Evolutionary conservation across 2,113 vertebrate genomes (phyloP), one percentile per base, ranked within the genome.

Genomic region (Peromyscus maniculatus): DNA sequence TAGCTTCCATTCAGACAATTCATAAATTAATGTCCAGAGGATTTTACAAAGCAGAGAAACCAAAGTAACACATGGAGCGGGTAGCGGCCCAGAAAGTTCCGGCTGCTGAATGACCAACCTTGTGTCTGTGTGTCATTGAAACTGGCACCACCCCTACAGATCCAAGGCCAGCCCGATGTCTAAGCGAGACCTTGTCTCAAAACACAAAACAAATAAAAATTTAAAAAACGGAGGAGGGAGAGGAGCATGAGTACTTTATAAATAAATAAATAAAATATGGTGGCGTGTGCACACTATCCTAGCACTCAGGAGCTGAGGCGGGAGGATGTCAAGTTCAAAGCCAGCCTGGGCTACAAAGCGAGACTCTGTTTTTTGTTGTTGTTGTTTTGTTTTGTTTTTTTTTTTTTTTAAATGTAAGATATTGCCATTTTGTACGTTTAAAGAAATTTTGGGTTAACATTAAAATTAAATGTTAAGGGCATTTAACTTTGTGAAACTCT

Each of bases 401-500:
- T 43, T 74, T 74, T 19, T 21, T 46, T 5, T 77, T 46, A 28
- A 43, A 78, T 11, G 62, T 80, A 57, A 91, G 80, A 82, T 67
- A 77, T 64, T 87, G 15, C 46, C 66, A 93, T 91, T 95, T 89
- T 66, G 17, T 92, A 86, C 28, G 66, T 36, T 57, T 0, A 89
- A 80, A 92, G 87, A 31, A 57, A 72, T 39, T 11, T 74, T 91
- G 95, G 77, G 49, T 93, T 94, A 80, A 24, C 92, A 49, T 39
- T 86, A 62, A 94, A 97, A 87, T 92, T n/a, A 93, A 84, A 7
- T 46, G 9, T 88, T 96, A 93, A 86, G 31, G n/a, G 90, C 87
- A 4, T 94, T 98, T 97, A 89, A 86, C 94, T 62, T 78, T 96
- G 67, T 49, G 17, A 72, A 94, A 80, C 46, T 94, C 67, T 89